Evolutionary conservation across 2,797 vertebrate genomes (phyloP).

Genomic region (Neosilurus mollespiculum): DNA sequence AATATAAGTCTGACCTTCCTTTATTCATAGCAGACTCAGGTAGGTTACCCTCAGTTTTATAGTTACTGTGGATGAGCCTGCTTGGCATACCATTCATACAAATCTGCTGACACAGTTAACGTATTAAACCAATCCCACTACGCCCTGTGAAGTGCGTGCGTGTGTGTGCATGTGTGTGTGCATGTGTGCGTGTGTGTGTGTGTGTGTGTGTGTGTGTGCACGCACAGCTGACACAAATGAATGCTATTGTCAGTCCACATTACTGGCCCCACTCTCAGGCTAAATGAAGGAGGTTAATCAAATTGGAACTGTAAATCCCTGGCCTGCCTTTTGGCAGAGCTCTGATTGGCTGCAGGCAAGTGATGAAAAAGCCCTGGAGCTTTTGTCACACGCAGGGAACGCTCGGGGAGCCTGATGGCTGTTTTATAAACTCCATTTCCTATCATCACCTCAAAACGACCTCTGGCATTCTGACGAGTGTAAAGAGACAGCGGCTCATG

Average conservation of each 20-base stretch:
- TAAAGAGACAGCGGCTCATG: slow-evolving; percentile 1
- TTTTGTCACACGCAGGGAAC: slow-evolving; percentile 21
- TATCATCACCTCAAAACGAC: slow-evolving; percentile 19
- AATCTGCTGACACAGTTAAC: neutral
- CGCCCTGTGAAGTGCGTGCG: neutral
- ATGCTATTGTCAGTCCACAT: slow-evolving; percentile 24
- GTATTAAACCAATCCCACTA: neutral
- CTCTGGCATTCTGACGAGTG: neutral
- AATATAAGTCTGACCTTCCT: slow-evolving; percentile 22
- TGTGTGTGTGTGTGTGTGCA: neutral
- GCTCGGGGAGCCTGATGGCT: slow-evolving; percentile 38
- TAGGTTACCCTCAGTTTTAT: neutral
- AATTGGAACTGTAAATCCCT: slow-evolving; percentile 43
- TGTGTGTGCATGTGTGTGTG: neutral
- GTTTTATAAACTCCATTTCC: slow-evolving; percentile 43
- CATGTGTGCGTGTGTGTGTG: neutral
- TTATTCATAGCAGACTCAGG: slow-evolving; percentile 25
- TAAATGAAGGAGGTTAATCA: slow-evolving; percentile 55
- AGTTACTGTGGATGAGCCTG: neutral
- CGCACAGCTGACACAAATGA: neutral
- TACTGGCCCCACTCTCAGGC: slow-evolving; percentile 24
- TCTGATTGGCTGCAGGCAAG: slow-evolving; percentile 15
- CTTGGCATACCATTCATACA: neutral
- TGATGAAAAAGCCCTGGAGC: neutral
- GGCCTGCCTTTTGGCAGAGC: slow-evolving; percentile 19